Conservation (phyloP, 2,113 vertebrate species). For the Parotia lawesii region DNA sequence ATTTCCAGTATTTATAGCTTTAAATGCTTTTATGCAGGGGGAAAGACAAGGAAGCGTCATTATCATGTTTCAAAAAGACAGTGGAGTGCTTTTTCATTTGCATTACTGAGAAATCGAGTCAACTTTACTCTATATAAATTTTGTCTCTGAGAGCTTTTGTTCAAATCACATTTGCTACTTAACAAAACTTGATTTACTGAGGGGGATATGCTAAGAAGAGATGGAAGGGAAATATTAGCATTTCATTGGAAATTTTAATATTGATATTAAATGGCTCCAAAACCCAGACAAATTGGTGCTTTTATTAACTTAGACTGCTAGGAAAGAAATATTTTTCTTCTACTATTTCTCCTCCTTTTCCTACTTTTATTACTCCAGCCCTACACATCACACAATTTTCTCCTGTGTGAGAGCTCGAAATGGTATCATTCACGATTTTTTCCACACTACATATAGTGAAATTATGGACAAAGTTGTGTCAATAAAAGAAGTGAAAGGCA, state of each 20-base stretch:
- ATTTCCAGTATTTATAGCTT: background rate
- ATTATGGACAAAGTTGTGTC: background rate
- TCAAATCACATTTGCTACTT: conserved; percentile 27
- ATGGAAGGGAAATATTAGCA: conserved; percentile 27
- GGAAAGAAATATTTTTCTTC: conserved; percentile 11
- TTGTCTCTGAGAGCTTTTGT: conserved; percentile 22
- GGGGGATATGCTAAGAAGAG: background rate
- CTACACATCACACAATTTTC: conserved; percentile 11
- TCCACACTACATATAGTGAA: background rate
- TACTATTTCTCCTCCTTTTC: background rate
- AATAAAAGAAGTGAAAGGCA: background rate
- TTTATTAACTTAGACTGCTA: conserved; percentile 51
- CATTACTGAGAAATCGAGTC: conserved; percentile 33
- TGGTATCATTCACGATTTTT: background rate
- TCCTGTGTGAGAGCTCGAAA: background rate
- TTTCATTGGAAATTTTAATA: conserved; percentile 53
- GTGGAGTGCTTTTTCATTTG: background rate
- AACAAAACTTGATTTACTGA: conserved; percentile 47
- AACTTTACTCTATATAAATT: conserved; percentile 23
- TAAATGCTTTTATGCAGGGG: background rate
- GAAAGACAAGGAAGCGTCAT: background rate
- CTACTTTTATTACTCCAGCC: background rate
- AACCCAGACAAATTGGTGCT: background rate
- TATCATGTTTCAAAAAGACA: conserved; percentile 4
- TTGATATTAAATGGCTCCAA: conserved; percentile 16